phyloP scores from a whole-genome alignment of 1,140 invertebrate genomes.

The Penaeus japonicus region DNA sequence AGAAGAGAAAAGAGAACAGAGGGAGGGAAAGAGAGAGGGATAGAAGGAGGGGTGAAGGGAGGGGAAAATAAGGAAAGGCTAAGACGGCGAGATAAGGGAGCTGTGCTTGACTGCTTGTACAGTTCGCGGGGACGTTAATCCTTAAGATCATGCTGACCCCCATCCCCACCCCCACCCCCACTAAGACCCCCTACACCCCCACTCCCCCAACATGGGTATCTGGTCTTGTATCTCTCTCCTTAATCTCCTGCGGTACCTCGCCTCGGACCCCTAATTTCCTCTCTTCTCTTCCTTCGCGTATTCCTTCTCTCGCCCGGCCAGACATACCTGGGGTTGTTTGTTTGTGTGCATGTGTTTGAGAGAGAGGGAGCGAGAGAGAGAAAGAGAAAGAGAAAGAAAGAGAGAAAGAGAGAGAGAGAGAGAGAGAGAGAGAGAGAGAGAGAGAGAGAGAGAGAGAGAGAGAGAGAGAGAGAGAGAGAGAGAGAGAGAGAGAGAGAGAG shows the following conservation, averaged over 20 bases:
- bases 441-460: conserved; percentile 4
- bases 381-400: neutral
- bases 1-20: neutral
- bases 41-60: neutral
- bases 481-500: neutral
- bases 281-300: too few species aligned
- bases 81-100: too few species aligned
- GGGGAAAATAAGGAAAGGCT: neutral
- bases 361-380: neutral
- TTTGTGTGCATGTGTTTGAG: neutral
- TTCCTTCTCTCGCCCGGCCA: too few species aligned
- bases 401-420: neutral
- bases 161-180: neutral
- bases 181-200: neutral
- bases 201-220: neutral
- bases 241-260: too few species aligned
- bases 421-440: neutral
- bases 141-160: neutral
- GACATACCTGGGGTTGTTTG: too few species aligned
- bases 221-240: too few species aligned
- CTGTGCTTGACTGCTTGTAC: too few species aligned
- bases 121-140: neutral
- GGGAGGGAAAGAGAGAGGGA: neutral
- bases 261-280: too few species aligned
- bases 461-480: neutral